These are phyloP conservation scores for Oenanthe oenanthe DNA, from an alignment of 2,113 vertebrate genomes.

Conservation along the genomic window DNA sequence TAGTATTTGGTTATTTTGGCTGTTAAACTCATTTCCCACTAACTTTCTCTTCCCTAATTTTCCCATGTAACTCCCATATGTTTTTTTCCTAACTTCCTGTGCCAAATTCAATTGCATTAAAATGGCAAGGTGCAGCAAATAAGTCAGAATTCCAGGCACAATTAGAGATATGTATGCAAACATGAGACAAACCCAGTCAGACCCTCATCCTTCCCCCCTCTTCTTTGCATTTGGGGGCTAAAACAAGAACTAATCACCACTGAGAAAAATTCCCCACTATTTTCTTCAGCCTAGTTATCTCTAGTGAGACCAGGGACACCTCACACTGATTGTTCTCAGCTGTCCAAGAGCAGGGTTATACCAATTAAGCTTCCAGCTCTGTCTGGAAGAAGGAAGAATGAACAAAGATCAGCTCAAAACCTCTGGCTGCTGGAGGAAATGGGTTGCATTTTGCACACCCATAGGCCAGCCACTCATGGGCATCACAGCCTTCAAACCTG, in stretches of 20 bases:
- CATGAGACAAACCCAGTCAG: neutral
- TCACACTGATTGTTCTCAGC: neutral
- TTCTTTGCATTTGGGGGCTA: neutral
- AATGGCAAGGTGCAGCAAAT: neutral
- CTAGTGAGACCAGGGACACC: neutral
- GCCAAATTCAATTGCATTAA: neutral
- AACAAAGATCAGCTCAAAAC: neutral
- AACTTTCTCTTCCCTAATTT: neutral
- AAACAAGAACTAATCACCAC: neutral
- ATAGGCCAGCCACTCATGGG: neutral
- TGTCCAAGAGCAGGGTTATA: neutral
- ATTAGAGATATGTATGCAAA: neutral
- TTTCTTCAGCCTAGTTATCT: neutral
- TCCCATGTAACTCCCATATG: neutral
- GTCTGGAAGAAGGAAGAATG: neutral
- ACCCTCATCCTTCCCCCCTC: fast-evolving
- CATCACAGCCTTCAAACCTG: neutral
- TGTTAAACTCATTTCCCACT: neutral
- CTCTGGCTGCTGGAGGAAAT: neutral
- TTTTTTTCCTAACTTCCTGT: neutral
- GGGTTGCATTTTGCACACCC: neutral
- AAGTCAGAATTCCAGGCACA: neutral
- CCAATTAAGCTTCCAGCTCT: neutral
- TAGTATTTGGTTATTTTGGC: neutral
- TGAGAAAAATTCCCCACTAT: fast-evolving